Evolutionary conservation across 1,140 invertebrate genomes (phyloP).

Genomic region (Hyposmocoma kahamanoa): DNA sequence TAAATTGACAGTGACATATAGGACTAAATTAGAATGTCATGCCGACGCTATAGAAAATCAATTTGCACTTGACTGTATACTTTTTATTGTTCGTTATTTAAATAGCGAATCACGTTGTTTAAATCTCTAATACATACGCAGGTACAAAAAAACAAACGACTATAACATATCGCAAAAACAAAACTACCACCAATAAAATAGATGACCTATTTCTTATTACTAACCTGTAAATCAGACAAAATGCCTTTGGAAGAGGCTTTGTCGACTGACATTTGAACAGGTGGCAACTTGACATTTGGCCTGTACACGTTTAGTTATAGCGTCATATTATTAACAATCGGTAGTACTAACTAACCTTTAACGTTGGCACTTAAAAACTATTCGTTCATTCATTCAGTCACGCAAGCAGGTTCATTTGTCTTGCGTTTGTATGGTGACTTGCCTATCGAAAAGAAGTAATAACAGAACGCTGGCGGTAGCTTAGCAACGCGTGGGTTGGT

Average conservation of each 20-base stretch:
- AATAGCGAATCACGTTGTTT: no score
- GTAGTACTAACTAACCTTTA: slow-evolving; percentile 58
- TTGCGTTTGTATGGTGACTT: slow-evolving; percentile 13
- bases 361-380: slow-evolving; percentile 37
- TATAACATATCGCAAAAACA: no score
- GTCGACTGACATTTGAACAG: slow-evolving; percentile 50
- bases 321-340: slow-evolving; percentile 38
- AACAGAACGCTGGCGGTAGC: not conserved
- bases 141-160: no score
- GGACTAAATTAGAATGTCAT: slow-evolving; percentile 62
- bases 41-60: slow-evolving; percentile 40
- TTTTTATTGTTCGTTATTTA: slow-evolving; percentile 28
- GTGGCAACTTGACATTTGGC: slow-evolving; percentile 52
- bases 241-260: no score
- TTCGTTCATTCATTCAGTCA: slow-evolving; percentile 31
- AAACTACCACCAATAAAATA: no score
- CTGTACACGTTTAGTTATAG: slow-evolving; percentile 30
- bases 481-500: not conserved
- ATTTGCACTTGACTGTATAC: slow-evolving; percentile 37
- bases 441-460: slow-evolving; percentile 6
- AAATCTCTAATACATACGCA: no score
- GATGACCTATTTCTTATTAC: no score
- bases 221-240: no score
- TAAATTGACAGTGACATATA: slow-evolving; percentile 63
- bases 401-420: slow-evolving; percentile 28